Evolutionary conservation across 2,113 vertebrate genomes (phyloP), one percentile per base, ranked within the genome.

Genomic region (Catagonus wagneri): DNA sequence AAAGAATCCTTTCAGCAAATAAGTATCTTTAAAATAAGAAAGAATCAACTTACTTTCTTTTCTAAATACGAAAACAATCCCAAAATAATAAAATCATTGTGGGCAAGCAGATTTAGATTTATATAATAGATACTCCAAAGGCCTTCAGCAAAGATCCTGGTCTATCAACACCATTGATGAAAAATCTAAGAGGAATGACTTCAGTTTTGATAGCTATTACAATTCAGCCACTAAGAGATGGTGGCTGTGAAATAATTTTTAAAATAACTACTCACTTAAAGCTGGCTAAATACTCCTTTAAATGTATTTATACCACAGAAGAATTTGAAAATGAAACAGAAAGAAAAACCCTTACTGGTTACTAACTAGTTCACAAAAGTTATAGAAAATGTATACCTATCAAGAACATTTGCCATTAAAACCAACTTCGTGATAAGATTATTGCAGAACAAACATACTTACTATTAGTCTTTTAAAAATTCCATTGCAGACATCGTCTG

Each of bases 401-500:
- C 36, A 10, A 87, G 44, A 93, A 89, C 44, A 89, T 75, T 83
- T 94, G 68, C 86, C 86, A 85, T 78, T 93, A 89, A 93, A 81
- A 87, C 34, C 44, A 92, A 87, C 74, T 79, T 93, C 58, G 54
- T 60, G 34, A 74, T 58, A 94, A 95, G 32, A 81, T 94, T 71
- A 92, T 6, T 97, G 58, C 58, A 93, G 27, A 66, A 69, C n/a
- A 97, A 66, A 69, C n/a, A 97, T 97, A 98, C 96, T 98, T 97
- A 97, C 96, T 96, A 97, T 87, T 89, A 93, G 91, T 86, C 94
- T 96, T 93, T 94, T 84, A 54, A 93, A 97, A 95, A 96, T 58
- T 72, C 75, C 95, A 92, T 5, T 25, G 85, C 76, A 97, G 80
- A 94, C 58, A 92, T 27, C 13, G 19, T 92, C 75, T 94, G 83